These are phyloP conservation scores for Dinocampus coccinellae DNA, from an alignment of 2,888 invertebrate genomes.

Conservation along the genomic window DNA sequence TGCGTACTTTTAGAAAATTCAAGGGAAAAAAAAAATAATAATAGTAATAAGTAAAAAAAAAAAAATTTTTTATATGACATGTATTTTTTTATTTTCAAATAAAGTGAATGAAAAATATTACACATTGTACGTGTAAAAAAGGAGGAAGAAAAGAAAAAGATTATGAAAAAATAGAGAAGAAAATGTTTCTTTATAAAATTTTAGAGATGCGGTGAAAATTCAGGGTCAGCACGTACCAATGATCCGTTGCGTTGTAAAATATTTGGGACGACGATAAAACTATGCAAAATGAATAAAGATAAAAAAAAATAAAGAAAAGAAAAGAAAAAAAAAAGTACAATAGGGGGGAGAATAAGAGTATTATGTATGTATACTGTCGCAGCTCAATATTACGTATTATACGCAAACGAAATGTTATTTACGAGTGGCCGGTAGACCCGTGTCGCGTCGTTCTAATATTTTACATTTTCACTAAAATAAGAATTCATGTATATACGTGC, in stretches of 20 bases:
- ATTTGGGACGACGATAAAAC: conserved; percentile 50
- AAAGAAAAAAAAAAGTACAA: too few species aligned
- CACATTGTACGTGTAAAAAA: not conserved
- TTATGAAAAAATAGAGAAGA: not conserved
- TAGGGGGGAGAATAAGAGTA: conserved; percentile 35
- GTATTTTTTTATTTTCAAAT: not conserved
- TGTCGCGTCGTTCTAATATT: conserved; percentile 57
- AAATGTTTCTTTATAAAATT: conserved; percentile 30
- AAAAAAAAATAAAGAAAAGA: too few species aligned
- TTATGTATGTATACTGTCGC: conserved; percentile 28
- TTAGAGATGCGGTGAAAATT: not conserved
- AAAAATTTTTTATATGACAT: not conserved
- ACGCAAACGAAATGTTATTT: conserved; percentile 59
- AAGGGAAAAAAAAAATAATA: not conserved
- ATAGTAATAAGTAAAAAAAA: too few species aligned
- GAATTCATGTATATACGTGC: conserved; percentile 55
- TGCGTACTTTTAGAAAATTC: not conserved
- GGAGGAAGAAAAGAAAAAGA: not conserved
- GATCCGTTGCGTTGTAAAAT: conserved; percentile 2
- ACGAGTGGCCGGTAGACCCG: conserved; percentile 49
- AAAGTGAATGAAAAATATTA: not conserved
- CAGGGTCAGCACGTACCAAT: conserved; percentile 1
- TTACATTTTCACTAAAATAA: conserved; percentile 63
- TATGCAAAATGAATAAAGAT: conserved; percentile 62
- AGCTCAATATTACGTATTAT: conserved; percentile 58